Evolutionary conservation across 2,113 vertebrate genomes (phyloP).

Genomic region (Alaudala cheleensis): DNA sequence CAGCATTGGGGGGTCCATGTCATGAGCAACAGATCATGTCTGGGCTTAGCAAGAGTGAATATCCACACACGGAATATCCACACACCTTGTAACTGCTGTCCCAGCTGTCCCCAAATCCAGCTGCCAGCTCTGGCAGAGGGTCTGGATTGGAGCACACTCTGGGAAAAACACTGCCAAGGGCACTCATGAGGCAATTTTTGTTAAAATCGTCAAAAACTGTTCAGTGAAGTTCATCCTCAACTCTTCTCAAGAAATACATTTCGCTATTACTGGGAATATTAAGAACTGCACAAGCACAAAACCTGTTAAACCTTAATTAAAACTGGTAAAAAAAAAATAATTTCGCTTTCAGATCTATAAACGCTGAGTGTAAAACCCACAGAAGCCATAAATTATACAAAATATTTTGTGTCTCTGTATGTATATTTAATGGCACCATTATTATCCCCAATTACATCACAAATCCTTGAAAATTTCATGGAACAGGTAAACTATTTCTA

Average conservation of each 20-base stretch:
- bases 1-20: background rate
- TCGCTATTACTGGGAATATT: background rate
- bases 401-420: background rate
- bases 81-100: background rate
- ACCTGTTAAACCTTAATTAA: slow-evolving; percentile 8
- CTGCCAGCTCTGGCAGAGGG: background rate
- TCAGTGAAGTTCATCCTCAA: background rate
- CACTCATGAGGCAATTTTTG: background rate
- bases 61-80: background rate
- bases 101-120: slow-evolving; percentile 1
- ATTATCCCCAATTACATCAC: slow-evolving; percentile 1
- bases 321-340: background rate
- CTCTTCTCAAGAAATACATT: background rate
- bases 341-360: background rate
- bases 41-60: background rate
- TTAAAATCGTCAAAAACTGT: background rate
- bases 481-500: slow-evolving; percentile 51
- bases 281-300: background rate
- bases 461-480: slow-evolving; percentile 18
- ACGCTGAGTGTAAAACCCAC: background rate
- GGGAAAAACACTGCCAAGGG: background rate
- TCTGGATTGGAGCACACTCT: background rate
- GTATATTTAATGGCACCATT: slow-evolving; percentile 17
- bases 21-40: background rate
- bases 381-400: background rate